Evolutionary conservation across 64 coral and sea anemone genomes (phyloP).

Genomic region (Dendronephthya gigantea): DNA sequence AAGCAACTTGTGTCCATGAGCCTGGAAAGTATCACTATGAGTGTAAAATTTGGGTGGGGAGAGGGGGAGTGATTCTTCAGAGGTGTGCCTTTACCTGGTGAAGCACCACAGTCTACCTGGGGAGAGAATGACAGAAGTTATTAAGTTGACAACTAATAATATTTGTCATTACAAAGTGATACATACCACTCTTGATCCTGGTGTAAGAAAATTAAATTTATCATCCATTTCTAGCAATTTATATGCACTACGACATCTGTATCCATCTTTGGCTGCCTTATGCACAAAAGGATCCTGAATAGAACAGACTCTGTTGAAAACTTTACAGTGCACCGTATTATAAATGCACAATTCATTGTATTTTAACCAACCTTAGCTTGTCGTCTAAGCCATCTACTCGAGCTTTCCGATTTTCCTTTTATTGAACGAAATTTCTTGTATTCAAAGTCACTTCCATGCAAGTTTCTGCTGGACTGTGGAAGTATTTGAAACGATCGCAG

Average conservation of each 20-base stretch:
- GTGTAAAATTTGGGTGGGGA: too few species aligned
- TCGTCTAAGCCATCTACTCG: constrained; percentile 65
- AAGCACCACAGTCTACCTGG: constrained; percentile 86
- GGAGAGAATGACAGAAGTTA: too few species aligned
- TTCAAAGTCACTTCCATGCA: not conserved
- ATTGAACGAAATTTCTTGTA: not conserved
- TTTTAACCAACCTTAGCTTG: constrained; percentile 51
- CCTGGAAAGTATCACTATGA: constrained; percentile 29
- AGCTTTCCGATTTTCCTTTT: constrained; percentile 47
- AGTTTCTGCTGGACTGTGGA: not conserved
- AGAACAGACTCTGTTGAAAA: not conserved
- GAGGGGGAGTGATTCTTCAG: not conserved
- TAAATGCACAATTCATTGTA: too few species aligned
- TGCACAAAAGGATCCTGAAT: constrained; percentile 78
- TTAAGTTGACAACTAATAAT: too few species aligned
- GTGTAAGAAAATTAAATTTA: constrained; percentile 59
- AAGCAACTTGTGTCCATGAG: constrained; percentile 90
- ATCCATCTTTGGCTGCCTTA: constrained; percentile 50
- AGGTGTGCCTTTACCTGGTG: constrained; percentile 47
- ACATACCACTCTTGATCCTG: constrained; percentile 70
- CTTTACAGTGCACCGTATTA: not conserved
- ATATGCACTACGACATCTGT: constrained; percentile 81
- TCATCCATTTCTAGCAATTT: constrained; percentile 85
- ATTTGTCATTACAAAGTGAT: not conserved
- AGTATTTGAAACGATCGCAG: not conserved